Base-by-base conservation (phyloP, 2,797 vertebrate species). In the Enteromius radiatus region DNA sequence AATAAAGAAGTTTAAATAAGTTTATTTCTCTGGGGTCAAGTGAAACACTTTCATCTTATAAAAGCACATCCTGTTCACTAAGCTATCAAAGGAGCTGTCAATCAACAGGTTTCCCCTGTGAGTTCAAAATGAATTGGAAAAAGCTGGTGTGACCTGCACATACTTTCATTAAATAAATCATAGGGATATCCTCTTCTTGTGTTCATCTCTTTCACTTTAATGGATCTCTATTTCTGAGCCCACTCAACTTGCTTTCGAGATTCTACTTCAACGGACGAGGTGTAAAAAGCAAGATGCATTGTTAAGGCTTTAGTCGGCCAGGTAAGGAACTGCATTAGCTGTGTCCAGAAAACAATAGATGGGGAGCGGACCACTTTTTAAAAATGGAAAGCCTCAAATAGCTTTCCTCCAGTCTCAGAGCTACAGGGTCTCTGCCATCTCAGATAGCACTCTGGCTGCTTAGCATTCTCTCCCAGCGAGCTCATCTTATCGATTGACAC, bases 401-500 rank as follows among this genome's bases (percentile, higher is more conserved):
- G 54, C 59, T 52, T 65, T 80, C 47, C n/a, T 71, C 47, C 14
- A 69, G 73, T 43, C 63, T 76, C n/a, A 54, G 28, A 78, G 45
- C 59, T 63, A 79, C 45, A 38, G 47, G 26, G 33, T 31, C 17
- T 76, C 80, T 49, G 33, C 28, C n/a, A 56, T 64, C 38, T 54
- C 43, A 43, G 14, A 70, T 49, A 19, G 69, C 43, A 26, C 64
- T 36, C 1, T 11, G 12, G 6, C 61, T 83, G 68, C 54, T 84
- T 78, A 67, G 54, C 54, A 85, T 87, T 88, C 83, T 77, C 47
- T 28, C 28, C 63, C 45, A 26, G 52, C 49, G 26, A 74, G 33
- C 78, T 84, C 26, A 41, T 68, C 76, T 74, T 78, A 87, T 86
- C 80, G 85, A 89, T 61, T 86, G 78, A 86, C 87, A 85, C 76